phyloP scores from a whole-genome alignment of 1,140 invertebrate species.

The Halesus radiatus region DNA sequence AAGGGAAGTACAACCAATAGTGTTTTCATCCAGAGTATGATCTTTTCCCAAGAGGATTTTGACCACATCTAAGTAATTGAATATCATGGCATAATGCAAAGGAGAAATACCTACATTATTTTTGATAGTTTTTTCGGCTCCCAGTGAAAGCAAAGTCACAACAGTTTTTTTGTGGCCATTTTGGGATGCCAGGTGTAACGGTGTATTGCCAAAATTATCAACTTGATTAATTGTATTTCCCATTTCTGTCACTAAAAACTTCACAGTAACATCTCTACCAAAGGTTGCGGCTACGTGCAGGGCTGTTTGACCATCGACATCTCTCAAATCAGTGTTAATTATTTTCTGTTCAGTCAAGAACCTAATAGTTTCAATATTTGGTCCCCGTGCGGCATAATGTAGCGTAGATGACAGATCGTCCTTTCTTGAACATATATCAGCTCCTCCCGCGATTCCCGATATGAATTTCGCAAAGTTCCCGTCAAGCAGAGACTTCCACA shows the following conservation, averaged over 20 bases:
- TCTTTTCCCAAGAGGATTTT: background rate
- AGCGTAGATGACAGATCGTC: background rate
- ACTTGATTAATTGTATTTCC: background rate
- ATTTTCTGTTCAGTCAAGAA: background rate
- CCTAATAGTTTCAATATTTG: background rate
- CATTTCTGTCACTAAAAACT: background rate
- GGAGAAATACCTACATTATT: background rate
- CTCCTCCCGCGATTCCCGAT: background rate
- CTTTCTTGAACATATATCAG: background rate
- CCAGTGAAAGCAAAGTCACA: background rate
- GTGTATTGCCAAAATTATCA: background rate
- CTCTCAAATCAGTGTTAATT: background rate
- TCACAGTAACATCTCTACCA: background rate
- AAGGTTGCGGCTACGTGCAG: background rate
- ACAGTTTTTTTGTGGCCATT: slow-evolving; percentile 8
- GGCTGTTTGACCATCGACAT: background rate
- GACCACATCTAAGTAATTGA: background rate
- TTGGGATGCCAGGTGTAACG: background rate
- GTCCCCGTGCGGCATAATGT: background rate
- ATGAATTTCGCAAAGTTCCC: background rate
- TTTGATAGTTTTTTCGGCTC: background rate
- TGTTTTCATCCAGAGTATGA: background rate
- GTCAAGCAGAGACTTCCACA: background rate
- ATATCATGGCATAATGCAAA: background rate
- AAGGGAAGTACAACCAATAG: background rate